Conservation (phyloP, 2,113 vertebrate genomes). For the Archocentrus centrarchus region DNA sequence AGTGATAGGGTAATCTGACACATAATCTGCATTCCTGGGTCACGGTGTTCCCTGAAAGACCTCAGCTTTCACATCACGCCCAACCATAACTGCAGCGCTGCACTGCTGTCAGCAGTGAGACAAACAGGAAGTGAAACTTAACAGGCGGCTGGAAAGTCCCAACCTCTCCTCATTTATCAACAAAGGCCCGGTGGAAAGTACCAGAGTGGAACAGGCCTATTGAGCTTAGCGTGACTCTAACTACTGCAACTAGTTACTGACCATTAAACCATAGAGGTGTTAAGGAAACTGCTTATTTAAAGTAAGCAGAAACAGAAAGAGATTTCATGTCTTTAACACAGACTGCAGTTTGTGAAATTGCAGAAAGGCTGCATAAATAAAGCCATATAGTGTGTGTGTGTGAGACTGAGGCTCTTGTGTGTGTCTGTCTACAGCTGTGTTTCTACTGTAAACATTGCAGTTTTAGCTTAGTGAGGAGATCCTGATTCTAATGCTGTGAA, state of each 20-base stretch:
- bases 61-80: background rate
- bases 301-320: background rate
- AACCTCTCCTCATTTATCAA: background rate
- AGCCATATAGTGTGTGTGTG: background rate
- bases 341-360: background rate
- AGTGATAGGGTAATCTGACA: background rate
- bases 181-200: slow-evolving; percentile 67
- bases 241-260: background rate
- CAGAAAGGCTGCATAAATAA: background rate
- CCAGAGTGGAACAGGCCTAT: slow-evolving; percentile 21
- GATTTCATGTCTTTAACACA: background rate
- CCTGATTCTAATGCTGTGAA: background rate
- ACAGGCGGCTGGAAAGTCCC: slow-evolving; percentile 73
- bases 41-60: background rate
- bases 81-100: background rate
- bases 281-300: background rate
- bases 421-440: slow-evolving; percentile 1
- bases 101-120: background rate
- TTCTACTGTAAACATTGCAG: slow-evolving; percentile 1
- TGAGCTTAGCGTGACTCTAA: background rate
- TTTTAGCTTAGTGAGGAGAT: background rate
- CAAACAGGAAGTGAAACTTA: slow-evolving; percentile 72
- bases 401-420: background rate
- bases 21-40: rapidly evolving
- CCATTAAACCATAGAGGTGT: slow-evolving; percentile 3